phyloP scores from a whole-genome alignment of 1,140 invertebrate species.

The Platorchestia sp. region DNA sequence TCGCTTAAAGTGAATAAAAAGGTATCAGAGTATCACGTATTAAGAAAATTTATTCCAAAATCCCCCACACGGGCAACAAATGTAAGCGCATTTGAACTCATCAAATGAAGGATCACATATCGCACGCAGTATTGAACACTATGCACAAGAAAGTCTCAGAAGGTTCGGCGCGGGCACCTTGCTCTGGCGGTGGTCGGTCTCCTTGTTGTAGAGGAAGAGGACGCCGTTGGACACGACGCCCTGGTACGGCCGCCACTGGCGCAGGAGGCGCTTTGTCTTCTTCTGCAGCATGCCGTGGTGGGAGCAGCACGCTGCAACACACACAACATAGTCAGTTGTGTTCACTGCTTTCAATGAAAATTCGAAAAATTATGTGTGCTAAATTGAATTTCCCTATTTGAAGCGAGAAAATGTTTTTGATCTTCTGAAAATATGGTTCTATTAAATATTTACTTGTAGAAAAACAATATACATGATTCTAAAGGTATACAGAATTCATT shows the following conservation, averaged over 20 bases:
- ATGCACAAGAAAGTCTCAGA: too few species aligned
- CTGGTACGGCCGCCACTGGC: not conserved
- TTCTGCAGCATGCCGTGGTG: slow-evolving; percentile 54
- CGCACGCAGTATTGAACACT: too few species aligned
- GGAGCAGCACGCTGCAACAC: slow-evolving; percentile 27
- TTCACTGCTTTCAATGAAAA: not conserved
- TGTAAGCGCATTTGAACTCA: too few species aligned
- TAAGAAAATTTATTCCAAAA: too few species aligned
- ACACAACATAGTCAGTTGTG: not conserved
- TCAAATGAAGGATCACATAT: too few species aligned
- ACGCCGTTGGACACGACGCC: not conserved
- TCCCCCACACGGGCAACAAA: too few species aligned
- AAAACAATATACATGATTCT: not conserved
- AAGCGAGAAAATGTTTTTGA: not conserved
- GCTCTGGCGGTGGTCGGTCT: slow-evolving; percentile 44
- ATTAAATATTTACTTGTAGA: not conserved
- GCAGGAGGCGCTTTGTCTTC: slow-evolving; percentile 47
- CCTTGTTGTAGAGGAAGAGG: slow-evolving; percentile 57
- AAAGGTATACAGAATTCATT: not conserved
- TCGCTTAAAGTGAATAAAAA: too few species aligned
- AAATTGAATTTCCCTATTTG: not conserved
- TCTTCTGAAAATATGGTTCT: not conserved
- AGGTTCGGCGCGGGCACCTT: slow-evolving; percentile 26
- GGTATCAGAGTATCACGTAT: too few species aligned
- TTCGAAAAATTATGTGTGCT: too few species aligned